Conservation (phyloP, 2,113 vertebrate genomes). For the Suncus etruscus region DNA sequence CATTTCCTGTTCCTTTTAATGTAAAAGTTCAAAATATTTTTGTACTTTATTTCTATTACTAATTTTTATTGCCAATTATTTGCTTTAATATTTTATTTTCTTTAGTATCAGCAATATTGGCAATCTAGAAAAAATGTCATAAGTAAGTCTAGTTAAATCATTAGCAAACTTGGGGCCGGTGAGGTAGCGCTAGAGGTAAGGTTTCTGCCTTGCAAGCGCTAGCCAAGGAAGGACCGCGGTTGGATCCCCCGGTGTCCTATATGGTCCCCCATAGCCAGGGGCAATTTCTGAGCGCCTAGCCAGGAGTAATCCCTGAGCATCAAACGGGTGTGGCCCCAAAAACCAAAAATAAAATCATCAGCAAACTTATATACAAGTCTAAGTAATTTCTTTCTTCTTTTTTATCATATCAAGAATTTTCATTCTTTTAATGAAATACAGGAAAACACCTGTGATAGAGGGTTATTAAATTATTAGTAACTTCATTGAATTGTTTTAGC, state of each 20-base stretch:
- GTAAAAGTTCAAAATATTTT: neutral
- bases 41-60: neutral
- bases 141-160: constrained; percentile 2
- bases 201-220: too few relatives aligned
- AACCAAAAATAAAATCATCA: too few relatives aligned
- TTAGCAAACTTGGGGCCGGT: constrained; percentile 46
- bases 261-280: too few relatives aligned
- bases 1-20: neutral
- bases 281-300: too few relatives aligned
- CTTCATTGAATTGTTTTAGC: constrained; percentile 27
- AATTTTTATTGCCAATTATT: neutral
- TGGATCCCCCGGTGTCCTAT: too few relatives aligned
- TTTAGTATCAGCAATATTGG: neutral
- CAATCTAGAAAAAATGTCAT: neutral
- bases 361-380: constrained; percentile 8
- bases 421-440: constrained; percentile 3
- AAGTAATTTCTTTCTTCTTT: constrained; percentile 8
- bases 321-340: too few relatives aligned
- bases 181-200: too few relatives aligned
- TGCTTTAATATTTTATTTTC: neutral
- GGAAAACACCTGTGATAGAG: neutral
- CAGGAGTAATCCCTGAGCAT: too few relatives aligned
- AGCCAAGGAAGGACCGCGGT: too few relatives aligned
- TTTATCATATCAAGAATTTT: constrained; percentile 47
- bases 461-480: neutral